Percentiles rank a stretch among this genome's conserved stretches.
These are phyloP conservation scores for Adelognathus sp. DNA, from an alignment of 2,888 invertebrate genomes.

Conservation along the genomic window DNA sequence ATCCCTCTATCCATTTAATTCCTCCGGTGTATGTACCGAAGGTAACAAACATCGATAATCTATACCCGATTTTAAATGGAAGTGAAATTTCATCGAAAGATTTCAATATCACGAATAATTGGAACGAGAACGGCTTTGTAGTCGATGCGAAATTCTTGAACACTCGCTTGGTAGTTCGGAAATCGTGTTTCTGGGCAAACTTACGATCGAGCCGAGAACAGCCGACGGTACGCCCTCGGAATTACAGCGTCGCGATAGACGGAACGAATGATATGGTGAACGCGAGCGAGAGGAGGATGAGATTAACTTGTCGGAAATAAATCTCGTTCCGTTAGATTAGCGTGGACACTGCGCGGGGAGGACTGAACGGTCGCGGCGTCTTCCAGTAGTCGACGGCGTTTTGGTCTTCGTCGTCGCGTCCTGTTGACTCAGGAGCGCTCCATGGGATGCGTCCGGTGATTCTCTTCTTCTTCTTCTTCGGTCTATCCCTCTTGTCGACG, in stretches of 20 bases:
- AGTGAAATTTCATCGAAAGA: not conserved
- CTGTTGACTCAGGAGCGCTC: conserved; percentile 65
- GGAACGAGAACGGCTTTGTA: not conserved
- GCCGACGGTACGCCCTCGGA: conserved; percentile 14
- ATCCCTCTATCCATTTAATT: conserved; percentile 14
- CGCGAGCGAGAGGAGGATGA: conserved; percentile 50
- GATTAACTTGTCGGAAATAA: conserved; percentile 67
- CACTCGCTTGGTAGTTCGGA: not conserved
- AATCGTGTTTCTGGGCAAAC: conserved; percentile 27
- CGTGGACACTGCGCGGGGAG: conserved; percentile 29
- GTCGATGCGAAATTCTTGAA: conserved; percentile 19
- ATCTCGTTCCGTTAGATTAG: conserved; percentile 69
- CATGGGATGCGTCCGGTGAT: conserved; percentile 38
- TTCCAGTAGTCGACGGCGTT: not conserved
- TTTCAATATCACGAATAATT: not conserved
- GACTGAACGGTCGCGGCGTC: conserved; percentile 14
- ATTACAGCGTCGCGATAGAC: conserved; percentile 25
- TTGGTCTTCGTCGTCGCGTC: conserved; percentile 49
- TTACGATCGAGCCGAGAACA: conserved; percentile 13
- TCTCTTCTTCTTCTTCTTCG: conserved; percentile 24
- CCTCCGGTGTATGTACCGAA: not conserved
- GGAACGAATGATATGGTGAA: conserved; percentile 16
- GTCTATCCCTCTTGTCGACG: not conserved
- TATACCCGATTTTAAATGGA: conserved; percentile 4
- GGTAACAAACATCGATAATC: not conserved